Conservation (phyloP, 2,888 invertebrate species). For the Caenorhabditis parvicauda region DNA sequence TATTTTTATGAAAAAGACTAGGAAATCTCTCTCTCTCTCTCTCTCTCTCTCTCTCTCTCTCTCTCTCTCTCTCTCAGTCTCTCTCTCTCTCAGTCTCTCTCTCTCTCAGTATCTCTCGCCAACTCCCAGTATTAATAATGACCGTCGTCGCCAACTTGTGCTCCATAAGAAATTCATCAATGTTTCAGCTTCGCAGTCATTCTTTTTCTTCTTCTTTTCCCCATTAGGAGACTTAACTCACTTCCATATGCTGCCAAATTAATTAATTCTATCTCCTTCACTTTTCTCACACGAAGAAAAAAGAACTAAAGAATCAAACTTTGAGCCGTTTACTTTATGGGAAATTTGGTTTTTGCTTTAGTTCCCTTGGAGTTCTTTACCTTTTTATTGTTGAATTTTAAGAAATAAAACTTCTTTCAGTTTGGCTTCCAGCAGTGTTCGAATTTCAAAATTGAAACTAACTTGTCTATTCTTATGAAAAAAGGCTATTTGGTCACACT, state of each 20-base stretch:
- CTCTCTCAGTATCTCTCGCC: neutral
- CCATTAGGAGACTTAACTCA: neutral
- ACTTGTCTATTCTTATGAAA: too few species aligned
- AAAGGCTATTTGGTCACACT: too few species aligned
- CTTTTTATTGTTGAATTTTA: too few species aligned
- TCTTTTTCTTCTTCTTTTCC: neutral
- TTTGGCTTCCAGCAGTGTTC: too few species aligned
- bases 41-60: neutral
- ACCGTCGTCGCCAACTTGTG: neutral
- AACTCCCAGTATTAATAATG: neutral
- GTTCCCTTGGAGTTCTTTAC: too few species aligned
- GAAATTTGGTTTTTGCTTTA: too few species aligned
- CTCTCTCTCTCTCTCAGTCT: neutral
- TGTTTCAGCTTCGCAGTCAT: neutral
- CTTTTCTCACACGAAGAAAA: too few species aligned
- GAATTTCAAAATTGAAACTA: too few species aligned
- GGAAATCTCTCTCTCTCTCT: neutral
- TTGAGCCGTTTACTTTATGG: too few species aligned
- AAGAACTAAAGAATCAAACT: too few species aligned
- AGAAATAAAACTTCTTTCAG: too few species aligned
- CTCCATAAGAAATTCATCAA: neutral
- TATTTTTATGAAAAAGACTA: neutral
- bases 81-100: neutral
- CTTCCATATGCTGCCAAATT: neutral
- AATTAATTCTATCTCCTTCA: neutral